These are phyloP conservation scores for Uria lomvia DNA, from an alignment of 2,113 vertebrate genomes.

Conservation along the genomic window DNA sequence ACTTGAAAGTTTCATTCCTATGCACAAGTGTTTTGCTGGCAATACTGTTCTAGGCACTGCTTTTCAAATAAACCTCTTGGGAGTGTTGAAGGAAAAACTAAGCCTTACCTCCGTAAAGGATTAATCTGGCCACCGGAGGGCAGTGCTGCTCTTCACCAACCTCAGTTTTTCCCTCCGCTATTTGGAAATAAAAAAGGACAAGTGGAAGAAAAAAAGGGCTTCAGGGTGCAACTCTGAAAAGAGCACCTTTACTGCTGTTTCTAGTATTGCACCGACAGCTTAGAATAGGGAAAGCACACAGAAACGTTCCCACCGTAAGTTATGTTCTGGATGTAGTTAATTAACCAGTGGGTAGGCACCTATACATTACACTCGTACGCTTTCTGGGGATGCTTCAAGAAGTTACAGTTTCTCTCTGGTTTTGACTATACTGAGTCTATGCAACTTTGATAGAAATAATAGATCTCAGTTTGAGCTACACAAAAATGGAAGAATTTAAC, in stretches of 20 bases:
- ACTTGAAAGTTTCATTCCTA: neutral
- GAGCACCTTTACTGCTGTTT: neutral
- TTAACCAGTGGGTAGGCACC: neutral
- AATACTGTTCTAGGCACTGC: neutral
- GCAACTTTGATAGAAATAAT: neutral
- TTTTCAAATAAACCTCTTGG: neutral
- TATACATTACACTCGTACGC: neutral
- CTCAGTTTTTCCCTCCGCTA: accelerated
- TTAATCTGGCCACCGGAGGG: slow-evolving; percentile 16
- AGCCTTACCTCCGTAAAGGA: neutral
- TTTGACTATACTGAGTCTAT: neutral
- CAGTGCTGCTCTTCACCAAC: slow-evolving; percentile 43
- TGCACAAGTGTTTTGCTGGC: neutral
- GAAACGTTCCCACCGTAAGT: accelerated
- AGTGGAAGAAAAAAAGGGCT: neutral
- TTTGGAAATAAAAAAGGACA: neutral
- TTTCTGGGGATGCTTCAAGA: neutral
- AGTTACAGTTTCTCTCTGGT: neutral
- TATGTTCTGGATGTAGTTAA: neutral
- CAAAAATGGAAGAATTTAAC: neutral
- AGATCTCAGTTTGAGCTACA: neutral
- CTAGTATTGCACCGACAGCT: neutral
- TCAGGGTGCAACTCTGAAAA: neutral
- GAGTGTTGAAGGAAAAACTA: neutral
- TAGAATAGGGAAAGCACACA: neutral